Evolutionary conservation across 2,797 vertebrate genomes (phyloP).

Genomic region (Pseudocheirus occidentalis): DNA sequence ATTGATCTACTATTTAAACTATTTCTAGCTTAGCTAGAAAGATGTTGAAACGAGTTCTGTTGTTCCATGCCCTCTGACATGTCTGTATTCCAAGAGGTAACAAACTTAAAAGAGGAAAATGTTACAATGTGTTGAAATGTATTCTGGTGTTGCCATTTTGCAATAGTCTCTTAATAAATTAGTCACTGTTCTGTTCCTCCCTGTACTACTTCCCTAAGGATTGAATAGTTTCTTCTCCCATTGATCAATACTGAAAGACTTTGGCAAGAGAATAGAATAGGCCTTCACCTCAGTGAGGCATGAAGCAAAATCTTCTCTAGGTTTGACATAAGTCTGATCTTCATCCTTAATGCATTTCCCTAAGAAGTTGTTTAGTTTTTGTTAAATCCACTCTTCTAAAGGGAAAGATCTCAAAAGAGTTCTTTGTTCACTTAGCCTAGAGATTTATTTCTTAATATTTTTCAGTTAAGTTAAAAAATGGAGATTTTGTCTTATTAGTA

Average conservation of each 20-base stretch:
- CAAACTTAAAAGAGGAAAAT: not conserved
- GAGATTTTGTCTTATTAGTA: not conserved
- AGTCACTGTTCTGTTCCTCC: not conserved
- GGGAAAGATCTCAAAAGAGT: not conserved
- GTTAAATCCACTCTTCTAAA: not conserved
- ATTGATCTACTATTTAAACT: not conserved
- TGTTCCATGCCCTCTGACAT: not conserved
- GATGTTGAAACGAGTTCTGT: not conserved
- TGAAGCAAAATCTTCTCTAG: not conserved
- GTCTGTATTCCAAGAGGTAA: not conserved
- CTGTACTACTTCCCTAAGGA: not conserved
- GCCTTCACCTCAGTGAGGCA: not conserved
- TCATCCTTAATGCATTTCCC: not conserved
- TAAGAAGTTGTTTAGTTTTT: not conserved
- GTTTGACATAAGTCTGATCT: not conserved
- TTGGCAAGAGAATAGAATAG: not conserved
- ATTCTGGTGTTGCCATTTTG: not conserved
- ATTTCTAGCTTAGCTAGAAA: not conserved
- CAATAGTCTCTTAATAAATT: not conserved
- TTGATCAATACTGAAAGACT: not conserved
- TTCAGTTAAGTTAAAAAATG: not conserved
- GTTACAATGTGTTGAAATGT: not conserved
- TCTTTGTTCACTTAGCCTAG: not conserved
- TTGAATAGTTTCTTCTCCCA: not conserved
- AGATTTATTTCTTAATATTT: not conserved